A percentile compares a stretch with the other conserved stretches of the same genome.
phyloP scores from a whole-genome alignment of 2,888 invertebrate genomes.

The Apodemia mormo region DNA sequence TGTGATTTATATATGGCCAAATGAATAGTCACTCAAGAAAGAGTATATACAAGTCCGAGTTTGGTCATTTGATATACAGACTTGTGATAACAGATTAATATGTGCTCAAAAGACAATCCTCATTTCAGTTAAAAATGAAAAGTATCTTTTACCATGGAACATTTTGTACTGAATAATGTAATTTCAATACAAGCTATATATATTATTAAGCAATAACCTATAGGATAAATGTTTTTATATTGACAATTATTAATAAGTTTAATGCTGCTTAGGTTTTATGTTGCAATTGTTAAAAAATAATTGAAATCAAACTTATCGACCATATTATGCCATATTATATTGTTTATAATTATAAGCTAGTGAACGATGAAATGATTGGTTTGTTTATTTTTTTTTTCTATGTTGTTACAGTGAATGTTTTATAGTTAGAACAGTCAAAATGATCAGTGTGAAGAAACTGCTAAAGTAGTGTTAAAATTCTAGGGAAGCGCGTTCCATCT shows the following conservation, averaged over 20 bases:
- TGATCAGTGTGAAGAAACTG: not conserved
- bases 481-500: no score
- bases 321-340: constrained; percentile 79
- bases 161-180: constrained; percentile 78
- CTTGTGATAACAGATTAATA: constrained; percentile 76
- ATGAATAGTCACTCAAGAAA: constrained; percentile 56
- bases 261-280: constrained; percentile 76
- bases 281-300: constrained; percentile 77
- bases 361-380: constrained; percentile 58
- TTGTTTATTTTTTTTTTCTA: constrained; percentile 61
- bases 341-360: constrained; percentile 77
- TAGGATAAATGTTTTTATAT: constrained; percentile 81
- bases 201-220: constrained; percentile 79
- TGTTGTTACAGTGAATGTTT: constrained; percentile 17
- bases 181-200: constrained; percentile 73
- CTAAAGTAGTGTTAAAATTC: not conserved
- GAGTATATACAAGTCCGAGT: constrained; percentile 54
- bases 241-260: constrained; percentile 79
- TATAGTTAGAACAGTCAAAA: constrained; percentile 24
- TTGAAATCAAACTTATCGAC: constrained; percentile 73
- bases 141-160: constrained; percentile 65
- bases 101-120: constrained; percentile 80
- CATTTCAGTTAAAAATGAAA: constrained; percentile 64
- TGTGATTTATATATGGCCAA: constrained; percentile 56
- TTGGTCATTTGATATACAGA: constrained; percentile 69